These are phyloP conservation scores for Cardiocondyla obscurior DNA, from an alignment of 1,140 invertebrate genomes.

Conservation along the genomic window DNA sequence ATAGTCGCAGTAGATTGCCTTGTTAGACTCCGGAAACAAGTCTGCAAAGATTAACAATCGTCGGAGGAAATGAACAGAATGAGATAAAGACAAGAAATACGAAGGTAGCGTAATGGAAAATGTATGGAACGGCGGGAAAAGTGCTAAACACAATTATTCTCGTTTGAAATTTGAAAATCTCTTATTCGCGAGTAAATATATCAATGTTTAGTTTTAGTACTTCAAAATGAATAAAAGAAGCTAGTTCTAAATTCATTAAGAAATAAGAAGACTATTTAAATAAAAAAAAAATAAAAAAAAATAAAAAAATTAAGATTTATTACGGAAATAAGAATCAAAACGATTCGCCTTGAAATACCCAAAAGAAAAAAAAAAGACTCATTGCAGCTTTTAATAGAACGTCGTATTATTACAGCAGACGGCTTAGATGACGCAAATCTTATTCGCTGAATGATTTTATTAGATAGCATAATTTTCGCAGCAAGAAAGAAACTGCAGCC, in stretches of 20 bases:
- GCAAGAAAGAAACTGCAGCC: constrained; percentile 41
- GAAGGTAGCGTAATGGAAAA: constrained; percentile 43
- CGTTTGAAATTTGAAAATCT: constrained; percentile 11
- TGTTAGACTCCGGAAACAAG: constrained; percentile 54
- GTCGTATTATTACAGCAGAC: not conserved
- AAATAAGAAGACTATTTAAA: too few relatives aligned
- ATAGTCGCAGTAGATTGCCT: constrained; percentile 54
- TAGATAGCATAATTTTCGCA: constrained; percentile 40
- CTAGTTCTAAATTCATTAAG: not conserved
- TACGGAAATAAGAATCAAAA: not conserved
- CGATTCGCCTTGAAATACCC: not conserved
- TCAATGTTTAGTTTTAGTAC: not conserved
- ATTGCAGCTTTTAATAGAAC: not conserved
- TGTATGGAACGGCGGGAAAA: constrained; percentile 25
- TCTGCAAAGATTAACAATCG: constrained; percentile 53
- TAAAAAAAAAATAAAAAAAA: not conserved
- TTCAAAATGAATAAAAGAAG: not conserved
- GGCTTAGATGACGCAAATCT: not conserved
- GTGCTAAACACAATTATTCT: constrained; percentile 10
- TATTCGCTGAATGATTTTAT: constrained; percentile 50
- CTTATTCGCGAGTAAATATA: not conserved
- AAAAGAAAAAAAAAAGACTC: not conserved
- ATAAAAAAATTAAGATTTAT: not conserved
- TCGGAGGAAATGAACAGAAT: constrained; percentile 43
- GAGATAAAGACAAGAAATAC: constrained; percentile 48